phyloP scores from a whole-genome alignment of 2,797 vertebrate genomes.

The Lepilemur septentrionalis region DNA sequence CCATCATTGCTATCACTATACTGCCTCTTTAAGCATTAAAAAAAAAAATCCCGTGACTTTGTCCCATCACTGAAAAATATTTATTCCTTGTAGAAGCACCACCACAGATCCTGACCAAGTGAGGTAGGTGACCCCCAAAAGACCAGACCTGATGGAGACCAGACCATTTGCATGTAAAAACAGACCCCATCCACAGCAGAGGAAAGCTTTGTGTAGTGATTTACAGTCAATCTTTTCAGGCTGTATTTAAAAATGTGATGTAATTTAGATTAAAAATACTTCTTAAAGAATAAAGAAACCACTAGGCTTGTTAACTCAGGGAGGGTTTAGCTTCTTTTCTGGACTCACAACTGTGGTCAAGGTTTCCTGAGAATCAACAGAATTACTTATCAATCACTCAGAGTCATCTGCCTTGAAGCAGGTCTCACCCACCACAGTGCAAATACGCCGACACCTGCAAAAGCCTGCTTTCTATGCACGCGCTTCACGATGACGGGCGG shows the following conservation, averaged over 20 bases:
- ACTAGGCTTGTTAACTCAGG: neutral
- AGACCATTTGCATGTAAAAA: neutral
- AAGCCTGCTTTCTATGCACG: neutral
- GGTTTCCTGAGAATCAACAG: neutral
- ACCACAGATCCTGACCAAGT: neutral
- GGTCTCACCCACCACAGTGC: neutral
- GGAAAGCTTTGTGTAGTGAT: neutral
- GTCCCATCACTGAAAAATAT: neutral
- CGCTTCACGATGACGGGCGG: accelerated
- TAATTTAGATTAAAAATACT: neutral
- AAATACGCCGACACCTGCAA: neutral
- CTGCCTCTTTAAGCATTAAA: neutral
- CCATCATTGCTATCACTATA: neutral
- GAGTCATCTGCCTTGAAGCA: neutral
- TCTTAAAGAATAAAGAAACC: neutral
- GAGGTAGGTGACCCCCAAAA: neutral
- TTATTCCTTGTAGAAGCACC: neutral
- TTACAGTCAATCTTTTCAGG: neutral
- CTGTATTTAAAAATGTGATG: neutral
- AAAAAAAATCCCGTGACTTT: neutral
- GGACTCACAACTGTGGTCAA: neutral
- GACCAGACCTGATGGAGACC: neutral
- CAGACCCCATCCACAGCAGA: neutral
- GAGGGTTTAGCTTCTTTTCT: neutral
- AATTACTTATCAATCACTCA: neutral